These are phyloP conservation scores for Rana temporaria DNA, from an alignment of 2,113 vertebrate genomes.

Conservation along the genomic window DNA sequence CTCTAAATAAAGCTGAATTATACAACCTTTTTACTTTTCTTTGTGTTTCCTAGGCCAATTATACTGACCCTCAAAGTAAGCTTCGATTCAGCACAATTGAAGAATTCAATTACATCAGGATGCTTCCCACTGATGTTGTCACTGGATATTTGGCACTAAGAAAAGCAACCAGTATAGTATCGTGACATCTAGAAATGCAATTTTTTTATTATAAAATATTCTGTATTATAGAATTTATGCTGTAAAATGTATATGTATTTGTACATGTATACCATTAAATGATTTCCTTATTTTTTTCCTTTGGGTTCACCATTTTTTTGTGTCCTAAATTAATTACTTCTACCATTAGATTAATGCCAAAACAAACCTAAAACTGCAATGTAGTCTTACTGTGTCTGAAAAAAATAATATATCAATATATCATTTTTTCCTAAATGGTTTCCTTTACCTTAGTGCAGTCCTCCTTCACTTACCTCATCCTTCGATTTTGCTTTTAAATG, in stretches of 20 bases:
- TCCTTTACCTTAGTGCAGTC: too few species aligned
- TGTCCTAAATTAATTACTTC: too few species aligned
- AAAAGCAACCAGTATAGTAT: conserved; percentile 93
- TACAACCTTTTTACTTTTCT: background rate
- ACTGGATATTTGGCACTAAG: conserved; percentile 91
- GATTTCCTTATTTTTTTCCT: too few species aligned
- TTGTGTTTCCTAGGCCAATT: conserved; percentile 83
- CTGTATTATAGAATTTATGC: background rate
- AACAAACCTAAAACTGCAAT: too few species aligned
- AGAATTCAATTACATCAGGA: conserved; percentile 95
- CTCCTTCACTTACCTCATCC: too few species aligned
- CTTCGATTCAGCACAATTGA: conserved; percentile 90
- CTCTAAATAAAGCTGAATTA: too few species aligned
- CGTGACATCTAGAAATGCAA: conserved; percentile 68
- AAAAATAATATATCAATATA: too few species aligned
- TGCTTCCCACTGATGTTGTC: conserved; percentile 92
- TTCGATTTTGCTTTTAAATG: too few species aligned
- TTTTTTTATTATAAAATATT: conserved; percentile 31
- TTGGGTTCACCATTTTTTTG: too few species aligned
- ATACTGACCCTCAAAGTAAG: conserved; percentile 97
- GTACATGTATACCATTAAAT: background rate
- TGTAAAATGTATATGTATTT: background rate
- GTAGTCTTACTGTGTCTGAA: too few species aligned
- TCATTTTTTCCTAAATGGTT: too few species aligned
- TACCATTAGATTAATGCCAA: too few species aligned